Percentiles rank a stretch among this genome's conserved stretches.
phyloP scores from a whole-genome alignment of 2,888 invertebrate genomes.

The Leptopilina drosophilae region DNA sequence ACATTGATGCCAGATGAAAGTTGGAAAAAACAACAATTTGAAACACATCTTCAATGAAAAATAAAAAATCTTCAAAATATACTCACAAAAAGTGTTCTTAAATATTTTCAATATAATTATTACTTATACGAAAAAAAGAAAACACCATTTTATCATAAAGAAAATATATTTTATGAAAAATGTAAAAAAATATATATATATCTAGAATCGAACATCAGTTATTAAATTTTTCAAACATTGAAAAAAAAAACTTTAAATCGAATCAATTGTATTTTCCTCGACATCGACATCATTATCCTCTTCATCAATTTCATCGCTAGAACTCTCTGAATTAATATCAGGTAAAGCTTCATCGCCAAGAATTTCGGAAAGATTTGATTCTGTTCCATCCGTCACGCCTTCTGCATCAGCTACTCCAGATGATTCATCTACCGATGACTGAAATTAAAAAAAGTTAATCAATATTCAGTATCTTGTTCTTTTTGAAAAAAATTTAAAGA shows the following conservation, averaged over 20 bases:
- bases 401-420: background rate
- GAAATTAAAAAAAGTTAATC: background rate
- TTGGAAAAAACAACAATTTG: conserved; percentile 69
- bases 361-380: conserved; percentile 48
- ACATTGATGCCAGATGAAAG: conserved; percentile 67
- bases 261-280: conserved; percentile 35
- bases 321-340: conserved; percentile 53
- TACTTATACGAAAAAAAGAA: too few relatives aligned
- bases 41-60: conserved; percentile 44
- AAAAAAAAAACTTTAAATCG: too few relatives aligned
- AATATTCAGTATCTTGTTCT: too few relatives aligned
- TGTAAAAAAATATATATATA: too few relatives aligned
- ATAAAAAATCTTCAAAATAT: too few relatives aligned
- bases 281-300: background rate
- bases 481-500: too few relatives aligned
- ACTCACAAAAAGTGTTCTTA: too few relatives aligned
- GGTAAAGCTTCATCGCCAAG: conserved; percentile 44
- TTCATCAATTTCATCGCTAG: conserved; percentile 60
- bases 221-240: too few relatives aligned
- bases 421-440: conserved; percentile 39
- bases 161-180: too few relatives aligned
- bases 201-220: too few relatives aligned
- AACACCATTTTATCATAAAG: too few relatives aligned
- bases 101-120: too few relatives aligned
- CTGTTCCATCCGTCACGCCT: background rate